Conservation (phyloP, 2,797 vertebrate genomes). For the Emys orbicularis region DNA sequence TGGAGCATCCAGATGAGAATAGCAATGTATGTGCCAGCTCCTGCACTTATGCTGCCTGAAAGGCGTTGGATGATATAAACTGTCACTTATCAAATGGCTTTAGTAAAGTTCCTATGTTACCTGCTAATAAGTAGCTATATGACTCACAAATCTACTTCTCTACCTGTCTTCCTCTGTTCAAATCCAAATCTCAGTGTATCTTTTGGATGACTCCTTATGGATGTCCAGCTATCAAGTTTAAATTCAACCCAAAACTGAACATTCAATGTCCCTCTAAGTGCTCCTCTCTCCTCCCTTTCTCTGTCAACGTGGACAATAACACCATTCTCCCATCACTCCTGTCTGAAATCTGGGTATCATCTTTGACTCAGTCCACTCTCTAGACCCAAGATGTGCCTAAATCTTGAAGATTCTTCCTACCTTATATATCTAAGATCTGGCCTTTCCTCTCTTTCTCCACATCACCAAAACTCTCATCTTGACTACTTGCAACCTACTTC, state of each 20-base stretch:
- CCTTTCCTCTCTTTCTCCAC: neutral
- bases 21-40: neutral
- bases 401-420: neutral
- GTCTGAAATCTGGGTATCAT: neutral
- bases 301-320: neutral
- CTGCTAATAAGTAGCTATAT: neutral
- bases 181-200: neutral
- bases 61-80: neutral
- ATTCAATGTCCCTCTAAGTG: neutral
- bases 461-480: neutral
- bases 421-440: neutral
- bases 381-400: neutral
- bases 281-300: neutral
- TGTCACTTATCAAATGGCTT: neutral
- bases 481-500: neutral
- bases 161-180: neutral
- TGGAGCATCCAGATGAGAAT: too few species aligned
- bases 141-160: neutral
- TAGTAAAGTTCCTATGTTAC: neutral
- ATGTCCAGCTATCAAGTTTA: neutral
- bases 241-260: neutral
- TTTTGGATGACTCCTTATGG: neutral
- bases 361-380: neutral
- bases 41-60: neutral
- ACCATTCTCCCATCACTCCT: neutral